phyloP scores from a whole-genome alignment of 2,888 invertebrate genomes.

The Ferrisia virgata region DNA sequence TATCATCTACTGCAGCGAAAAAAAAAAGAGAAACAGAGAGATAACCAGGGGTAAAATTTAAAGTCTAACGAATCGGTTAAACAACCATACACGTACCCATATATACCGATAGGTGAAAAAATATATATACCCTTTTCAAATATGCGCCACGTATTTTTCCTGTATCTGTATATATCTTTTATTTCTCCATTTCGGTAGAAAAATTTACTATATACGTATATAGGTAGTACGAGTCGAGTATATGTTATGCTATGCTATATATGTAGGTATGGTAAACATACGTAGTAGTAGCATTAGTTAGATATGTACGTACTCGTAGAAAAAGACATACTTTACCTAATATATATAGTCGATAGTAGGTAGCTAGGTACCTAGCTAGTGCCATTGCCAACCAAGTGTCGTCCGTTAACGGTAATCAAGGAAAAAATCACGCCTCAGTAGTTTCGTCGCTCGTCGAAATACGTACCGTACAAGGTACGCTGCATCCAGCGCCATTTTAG shows the following conservation, averaged over 20 bases:
- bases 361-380: too few relatives aligned
- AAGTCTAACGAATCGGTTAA: conserved; percentile 5
- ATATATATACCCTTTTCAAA: conserved; percentile 5
- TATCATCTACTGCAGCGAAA: background rate
- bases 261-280: conserved; percentile 1
- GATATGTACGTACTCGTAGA: background rate
- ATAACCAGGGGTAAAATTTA: background rate
- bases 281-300: background rate
- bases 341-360: too few relatives aligned
- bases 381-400: background rate
- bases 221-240: too few relatives aligned
- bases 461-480: background rate
- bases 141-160: background rate
- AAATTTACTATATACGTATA: background rate
- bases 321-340: too few relatives aligned
- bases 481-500: background rate
- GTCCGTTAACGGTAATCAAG: conserved; percentile 9
- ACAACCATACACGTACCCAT: background rate
- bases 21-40: background rate
- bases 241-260: too few relatives aligned
- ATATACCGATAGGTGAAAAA: background rate
- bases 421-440: background rate
- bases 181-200: background rate
- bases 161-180: background rate
- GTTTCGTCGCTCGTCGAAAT: background rate